Conservation (phyloP, 2,113 vertebrate genomes). For the Candoia aspera region DNA sequence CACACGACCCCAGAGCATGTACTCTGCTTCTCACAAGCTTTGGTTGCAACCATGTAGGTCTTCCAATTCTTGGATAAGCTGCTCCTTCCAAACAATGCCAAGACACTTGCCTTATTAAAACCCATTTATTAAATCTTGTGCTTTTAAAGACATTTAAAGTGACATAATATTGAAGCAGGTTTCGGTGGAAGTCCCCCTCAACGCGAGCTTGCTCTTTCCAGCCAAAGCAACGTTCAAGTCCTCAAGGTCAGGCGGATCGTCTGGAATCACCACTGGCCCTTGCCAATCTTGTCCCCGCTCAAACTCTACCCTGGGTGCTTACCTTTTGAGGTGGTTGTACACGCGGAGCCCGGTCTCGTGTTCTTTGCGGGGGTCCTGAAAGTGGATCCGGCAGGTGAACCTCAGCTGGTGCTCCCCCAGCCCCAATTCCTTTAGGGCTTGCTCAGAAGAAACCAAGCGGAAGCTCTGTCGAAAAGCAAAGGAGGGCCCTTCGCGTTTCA, state of each 20-base stretch:
- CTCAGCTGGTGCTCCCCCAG: conserved; percentile 92
- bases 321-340: conserved; percentile 92
- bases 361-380: conserved; percentile 90
- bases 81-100: neutral
- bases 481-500: neutral
- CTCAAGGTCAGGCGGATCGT: neutral
- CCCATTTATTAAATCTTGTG: neutral
- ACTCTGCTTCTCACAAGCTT: neutral
- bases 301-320: accelerated
- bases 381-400: conserved; percentile 93
- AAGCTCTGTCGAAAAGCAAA: conserved; percentile 75
- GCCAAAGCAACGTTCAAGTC: neutral
- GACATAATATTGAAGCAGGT: neutral
- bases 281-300: neutral
- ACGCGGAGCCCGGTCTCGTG: conserved; percentile 83
- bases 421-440: conserved; percentile 94
- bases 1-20: accelerated
- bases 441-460: conserved; percentile 90
- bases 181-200: neutral
- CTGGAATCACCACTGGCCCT: too few relatives aligned
- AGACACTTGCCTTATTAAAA: neutral
- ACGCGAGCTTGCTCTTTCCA: neutral
- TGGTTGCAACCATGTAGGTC: neutral
- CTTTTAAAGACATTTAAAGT: neutral
- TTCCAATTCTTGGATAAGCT: neutral